Base-by-base conservation (phyloP, 2,888 invertebrate genomes). In the Eurois occulta region DNA sequence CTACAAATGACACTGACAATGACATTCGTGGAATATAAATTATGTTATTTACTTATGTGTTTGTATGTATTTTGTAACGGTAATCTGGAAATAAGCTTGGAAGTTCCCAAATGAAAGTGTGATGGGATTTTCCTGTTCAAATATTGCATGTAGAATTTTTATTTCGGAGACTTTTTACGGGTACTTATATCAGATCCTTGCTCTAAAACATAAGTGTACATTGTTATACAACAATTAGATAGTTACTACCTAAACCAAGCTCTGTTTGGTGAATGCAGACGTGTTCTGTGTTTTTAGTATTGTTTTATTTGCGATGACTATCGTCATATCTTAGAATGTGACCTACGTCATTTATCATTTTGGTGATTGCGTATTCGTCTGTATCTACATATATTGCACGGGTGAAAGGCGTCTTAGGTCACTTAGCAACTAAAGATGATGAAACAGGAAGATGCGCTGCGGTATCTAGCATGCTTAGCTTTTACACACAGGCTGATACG, bases 211-310 rank as follows among this genome's bases (percentile, higher is more conserved):
- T 41, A 5, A 2, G 7, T 68, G 16, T 38, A 52, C 69, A 48
- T 28, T 72, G 41, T 41, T 46, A 32, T 32, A 43, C 24, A 28
- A 60, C 38, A 32, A 41, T n/a, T n/a, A n/a, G 16, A n/a, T 64
- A n/a, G 38, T 64, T 38, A 21, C 35, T 66, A 2, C 18, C 66
- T n/a, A 38, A 72, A 69, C 38, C 24, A 28, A 35, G 13, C 21
- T 8, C 13, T n/a, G 28, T 21, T 72, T 48, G 41, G 62, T 62
- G 32, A 75, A 32, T 41, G 18, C n/a, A 78, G 38, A 69, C 32
- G 46, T 78, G 79, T 10, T 2, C 5, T n/a, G 38, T n/a, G 21
- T 77, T 46, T 68, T 48, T 18, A 69, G 21, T 46, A 58, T 16
- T 28, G 38, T 32, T 68, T 48, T 62, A 62, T 76, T n/a, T n/a